Conservation (phyloP, 1,140 invertebrate genomes). For the Sitophilus oryzae region DNA sequence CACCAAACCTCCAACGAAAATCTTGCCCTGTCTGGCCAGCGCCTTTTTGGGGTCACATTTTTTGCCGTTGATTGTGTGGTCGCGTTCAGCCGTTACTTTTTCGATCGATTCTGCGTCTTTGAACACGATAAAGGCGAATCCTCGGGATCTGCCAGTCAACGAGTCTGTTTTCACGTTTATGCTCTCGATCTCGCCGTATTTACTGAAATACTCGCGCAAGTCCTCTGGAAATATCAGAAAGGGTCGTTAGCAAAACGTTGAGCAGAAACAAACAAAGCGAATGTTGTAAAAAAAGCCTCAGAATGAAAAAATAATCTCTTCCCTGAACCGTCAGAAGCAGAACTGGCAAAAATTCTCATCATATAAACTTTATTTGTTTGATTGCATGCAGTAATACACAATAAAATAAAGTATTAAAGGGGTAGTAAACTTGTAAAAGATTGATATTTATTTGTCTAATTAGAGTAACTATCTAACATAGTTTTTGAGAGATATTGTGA, state of each 20-base stretch:
- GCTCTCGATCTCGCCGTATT: conserved; percentile 87
- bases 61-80: conserved; percentile 88
- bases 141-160: conserved; percentile 80
- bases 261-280: background rate
- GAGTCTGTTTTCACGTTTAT: conserved; percentile 92
- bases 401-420: too few species aligned
- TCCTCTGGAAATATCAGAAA: conserved; percentile 61
- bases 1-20: conserved; percentile 90
- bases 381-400: too few species aligned
- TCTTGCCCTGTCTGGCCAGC: conserved; percentile 87
- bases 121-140: conserved; percentile 95
- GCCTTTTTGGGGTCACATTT: conserved; percentile 94
- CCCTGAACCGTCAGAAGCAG: conserved; percentile 30
- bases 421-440: too few species aligned
- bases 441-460: too few species aligned
- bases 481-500: too few species aligned
- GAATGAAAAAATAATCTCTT: conserved; percentile 22
- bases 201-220: conserved; percentile 81
- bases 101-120: conserved; percentile 81
- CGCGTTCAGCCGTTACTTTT: conserved; percentile 77
- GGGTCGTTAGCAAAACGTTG: background rate
- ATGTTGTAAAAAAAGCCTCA: conserved; percentile 12
- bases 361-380: too few species aligned
- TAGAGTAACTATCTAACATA: too few species aligned
- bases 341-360: conserved; percentile 28